Evolutionary conservation across 2,888 invertebrate genomes (phyloP).

Genomic region (Hemithea aestivaria): DNA sequence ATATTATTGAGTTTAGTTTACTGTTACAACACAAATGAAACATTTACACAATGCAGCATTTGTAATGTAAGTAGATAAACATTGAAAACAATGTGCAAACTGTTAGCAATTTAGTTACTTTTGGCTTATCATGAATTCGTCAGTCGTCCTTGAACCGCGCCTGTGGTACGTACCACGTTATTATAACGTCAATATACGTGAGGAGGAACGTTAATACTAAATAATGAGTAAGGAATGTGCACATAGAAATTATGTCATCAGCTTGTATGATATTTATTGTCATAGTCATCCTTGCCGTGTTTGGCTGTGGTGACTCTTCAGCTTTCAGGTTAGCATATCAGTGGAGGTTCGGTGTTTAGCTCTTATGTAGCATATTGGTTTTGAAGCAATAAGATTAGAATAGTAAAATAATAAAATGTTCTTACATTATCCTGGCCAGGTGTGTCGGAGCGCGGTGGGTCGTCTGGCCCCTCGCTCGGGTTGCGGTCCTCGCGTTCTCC

Average conservation of each 20-base stretch:
- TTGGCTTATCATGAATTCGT: slow-evolving; percentile 19
- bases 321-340: too few relatives aligned
- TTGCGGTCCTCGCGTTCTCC: slow-evolving; percentile 80
- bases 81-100: slow-evolving; percentile 6
- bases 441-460: slow-evolving; percentile 69
- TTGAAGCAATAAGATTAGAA: too few relatives aligned
- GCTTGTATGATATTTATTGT: not conserved
- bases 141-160: slow-evolving; percentile 26
- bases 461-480: slow-evolving; percentile 78
- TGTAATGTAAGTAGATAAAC: slow-evolving; percentile 6
- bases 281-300: too few relatives aligned
- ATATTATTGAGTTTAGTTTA: too few relatives aligned
- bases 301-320: too few relatives aligned
- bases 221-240: not conserved
- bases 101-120: slow-evolving; percentile 6
- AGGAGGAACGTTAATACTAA: not conserved
- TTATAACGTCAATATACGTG: not conserved
- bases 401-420: not conserved
- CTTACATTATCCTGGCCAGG: slow-evolving; percentile 73
- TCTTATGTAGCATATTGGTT: too few relatives aligned
- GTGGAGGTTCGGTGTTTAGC: too few relatives aligned
- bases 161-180: slow-evolving; percentile 11
- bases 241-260: not conserved
- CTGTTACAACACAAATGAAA: slow-evolving; percentile 3
- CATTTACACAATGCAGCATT: slow-evolving; percentile 1